These are phyloP conservation scores for Hyposoter dolosus DNA, from an alignment of 2,888 invertebrate genomes.

Conservation along the genomic window DNA sequence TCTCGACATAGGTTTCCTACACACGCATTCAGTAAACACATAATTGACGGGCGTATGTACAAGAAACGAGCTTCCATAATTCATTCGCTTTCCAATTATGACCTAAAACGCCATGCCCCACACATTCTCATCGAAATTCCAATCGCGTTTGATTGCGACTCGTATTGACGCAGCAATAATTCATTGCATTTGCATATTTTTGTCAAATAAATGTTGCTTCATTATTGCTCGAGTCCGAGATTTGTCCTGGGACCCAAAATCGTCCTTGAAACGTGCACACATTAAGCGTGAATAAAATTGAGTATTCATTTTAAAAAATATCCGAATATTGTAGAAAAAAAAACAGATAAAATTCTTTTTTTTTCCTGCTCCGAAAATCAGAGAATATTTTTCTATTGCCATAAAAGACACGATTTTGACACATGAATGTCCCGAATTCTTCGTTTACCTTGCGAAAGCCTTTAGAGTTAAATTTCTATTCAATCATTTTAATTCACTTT, in stretches of 20 bases:
- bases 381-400: background rate
- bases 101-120: slow-evolving; percentile 66
- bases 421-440: background rate
- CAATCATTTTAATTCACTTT: slow-evolving; percentile 5
- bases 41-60: slow-evolving; percentile 46
- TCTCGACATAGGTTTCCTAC: slow-evolving; percentile 16
- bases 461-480: background rate
- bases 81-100: slow-evolving; percentile 71
- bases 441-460: background rate
- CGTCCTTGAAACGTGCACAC: background rate
- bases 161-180: slow-evolving; percentile 3
- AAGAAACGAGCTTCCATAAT: slow-evolving; percentile 61
- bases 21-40: slow-evolving; percentile 43
- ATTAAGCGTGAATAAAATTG: background rate
- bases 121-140: slow-evolving; percentile 59
- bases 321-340: background rate
- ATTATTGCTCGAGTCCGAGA: background rate
- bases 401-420: background rate
- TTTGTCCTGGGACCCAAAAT: background rate
- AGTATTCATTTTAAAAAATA: background rate
- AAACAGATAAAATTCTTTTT: background rate
- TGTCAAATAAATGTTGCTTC: background rate
- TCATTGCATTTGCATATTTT: background rate
- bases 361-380: background rate
- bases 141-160: slow-evolving; percentile 30